Evolutionary conservation across 2,888 invertebrate genomes (phyloP).

Genomic region (Platerodrilus igneus): DNA sequence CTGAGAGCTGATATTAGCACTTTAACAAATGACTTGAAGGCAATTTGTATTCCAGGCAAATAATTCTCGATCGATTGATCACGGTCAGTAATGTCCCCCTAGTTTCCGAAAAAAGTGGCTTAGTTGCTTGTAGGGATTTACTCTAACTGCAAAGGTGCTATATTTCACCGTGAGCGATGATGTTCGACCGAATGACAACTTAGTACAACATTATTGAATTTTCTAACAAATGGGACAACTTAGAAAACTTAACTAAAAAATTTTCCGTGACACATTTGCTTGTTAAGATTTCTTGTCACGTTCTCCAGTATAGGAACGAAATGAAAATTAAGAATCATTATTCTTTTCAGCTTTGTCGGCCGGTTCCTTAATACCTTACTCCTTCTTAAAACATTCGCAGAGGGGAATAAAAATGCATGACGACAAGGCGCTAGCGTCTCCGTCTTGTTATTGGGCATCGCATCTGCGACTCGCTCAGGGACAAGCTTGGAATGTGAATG

Average conservation of each 20-base stretch:
- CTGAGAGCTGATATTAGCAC: slow-evolving; percentile 37
- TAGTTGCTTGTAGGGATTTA: slow-evolving; percentile 21
- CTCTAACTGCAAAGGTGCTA: slow-evolving; percentile 34
- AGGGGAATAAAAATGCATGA: slow-evolving; percentile 48
- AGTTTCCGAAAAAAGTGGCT: slow-evolving; percentile 18
- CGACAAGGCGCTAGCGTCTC: slow-evolving; percentile 42
- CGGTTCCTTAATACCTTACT: slow-evolving; percentile 47
- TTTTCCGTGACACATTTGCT: slow-evolving; percentile 45
- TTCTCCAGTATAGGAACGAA: slow-evolving; percentile 48
- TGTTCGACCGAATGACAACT: slow-evolving; percentile 47
- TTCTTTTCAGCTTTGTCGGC: slow-evolving; percentile 50
- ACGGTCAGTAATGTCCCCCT: slow-evolving; percentile 36
- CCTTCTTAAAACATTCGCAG: slow-evolving; percentile 42
- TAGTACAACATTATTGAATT: slow-evolving; percentile 49
- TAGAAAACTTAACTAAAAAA: slow-evolving; percentile 43
- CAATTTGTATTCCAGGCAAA: slow-evolving; percentile 38
- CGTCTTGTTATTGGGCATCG: slow-evolving; percentile 42
- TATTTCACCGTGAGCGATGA: slow-evolving; percentile 48
- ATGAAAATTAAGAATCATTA: slow-evolving; percentile 52
- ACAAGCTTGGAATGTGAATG: slow-evolving; percentile 45
- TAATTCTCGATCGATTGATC: slow-evolving; percentile 37
- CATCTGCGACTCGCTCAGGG: slow-evolving; percentile 42
- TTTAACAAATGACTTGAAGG: slow-evolving; percentile 38
- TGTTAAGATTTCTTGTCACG: slow-evolving; percentile 48
- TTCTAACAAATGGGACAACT: slow-evolving; percentile 48